Evolutionary conservation across 2,888 invertebrate genomes (phyloP).

Genomic region (Archaeoteleia sp.): DNA sequence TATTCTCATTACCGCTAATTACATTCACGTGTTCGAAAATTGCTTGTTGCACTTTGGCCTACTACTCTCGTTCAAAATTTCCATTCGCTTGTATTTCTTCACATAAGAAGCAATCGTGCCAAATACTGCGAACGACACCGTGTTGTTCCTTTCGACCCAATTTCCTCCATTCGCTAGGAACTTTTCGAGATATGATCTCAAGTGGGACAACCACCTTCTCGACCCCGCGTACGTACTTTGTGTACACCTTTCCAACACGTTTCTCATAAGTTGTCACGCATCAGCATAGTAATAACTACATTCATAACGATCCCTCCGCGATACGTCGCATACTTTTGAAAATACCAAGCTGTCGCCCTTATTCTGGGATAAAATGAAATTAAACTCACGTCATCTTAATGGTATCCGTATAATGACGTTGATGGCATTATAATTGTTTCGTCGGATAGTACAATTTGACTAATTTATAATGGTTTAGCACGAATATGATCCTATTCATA

Average conservation of each 20-base stretch:
- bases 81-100: slow-evolving; percentile 4
- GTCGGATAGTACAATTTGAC: no score
- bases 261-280: slow-evolving; percentile 56
- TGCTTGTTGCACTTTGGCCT: slow-evolving; percentile 41
- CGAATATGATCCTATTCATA: no score
- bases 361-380: no score
- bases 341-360: slow-evolving; percentile 29
- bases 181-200: slow-evolving; percentile 38
- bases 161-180: slow-evolving; percentile 29
- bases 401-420: slow-evolving; percentile 2
- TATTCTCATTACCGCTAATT: slow-evolving; percentile 49
- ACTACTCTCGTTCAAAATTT: slow-evolving; percentile 35
- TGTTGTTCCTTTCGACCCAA: slow-evolving; percentile 46
- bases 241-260: slow-evolving; percentile 14
- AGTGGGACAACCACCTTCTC: slow-evolving; percentile 58
- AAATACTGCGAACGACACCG: no score
- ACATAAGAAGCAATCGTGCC: slow-evolving; percentile 23
- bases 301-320: slow-evolving; percentile 51
- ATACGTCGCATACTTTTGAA: slow-evolving; percentile 51
- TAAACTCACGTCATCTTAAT: slow-evolving; percentile 4
- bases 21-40: slow-evolving; percentile 32
- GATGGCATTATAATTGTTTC: no score
- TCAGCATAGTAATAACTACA: slow-evolving; percentile 56
- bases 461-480: no score
- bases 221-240: slow-evolving; percentile 15